phyloP scores from a whole-genome alignment of 2,888 invertebrate genomes.

The Pyrrhia umbra region DNA sequence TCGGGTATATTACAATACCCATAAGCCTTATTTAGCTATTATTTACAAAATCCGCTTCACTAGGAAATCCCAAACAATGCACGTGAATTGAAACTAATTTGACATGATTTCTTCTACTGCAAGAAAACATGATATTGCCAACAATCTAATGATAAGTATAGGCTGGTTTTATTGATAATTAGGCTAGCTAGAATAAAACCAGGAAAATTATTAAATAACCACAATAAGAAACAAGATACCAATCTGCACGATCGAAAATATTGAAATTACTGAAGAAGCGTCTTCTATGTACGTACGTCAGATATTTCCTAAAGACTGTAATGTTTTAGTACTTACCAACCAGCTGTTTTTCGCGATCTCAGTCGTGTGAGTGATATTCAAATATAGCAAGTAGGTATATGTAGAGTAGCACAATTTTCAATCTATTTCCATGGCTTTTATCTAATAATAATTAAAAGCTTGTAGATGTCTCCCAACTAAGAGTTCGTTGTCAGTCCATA shows the following conservation, averaged over 20 bases:
- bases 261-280: conserved; percentile 7
- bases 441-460: too few relatives aligned
- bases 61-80: conserved; percentile 1
- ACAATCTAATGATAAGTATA: conserved; percentile 1
- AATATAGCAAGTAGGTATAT: too few relatives aligned
- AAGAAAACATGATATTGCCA: conserved; percentile 8
- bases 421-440: too few relatives aligned
- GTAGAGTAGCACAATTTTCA: too few relatives aligned
- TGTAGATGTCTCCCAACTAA: too few relatives aligned
- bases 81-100: neutral
- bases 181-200: conserved; percentile 21
- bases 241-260: conserved; percentile 42
- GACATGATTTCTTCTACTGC: neutral
- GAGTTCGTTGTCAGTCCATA: too few relatives aligned
- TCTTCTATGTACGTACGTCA: neutral
- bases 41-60: neutral
- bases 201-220: conserved; percentile 45
- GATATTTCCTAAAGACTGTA: neutral
- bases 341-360: too few relatives aligned
- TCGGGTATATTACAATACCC: neutral
- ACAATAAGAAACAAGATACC: conserved; percentile 37
- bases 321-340: neutral
- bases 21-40: neutral
- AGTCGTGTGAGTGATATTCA: too few relatives aligned
- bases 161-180: conserved; percentile 9